Evolutionary conservation across 2,888 invertebrate species (phyloP).

Genomic region (Eupeodes latifasciatus): DNA sequence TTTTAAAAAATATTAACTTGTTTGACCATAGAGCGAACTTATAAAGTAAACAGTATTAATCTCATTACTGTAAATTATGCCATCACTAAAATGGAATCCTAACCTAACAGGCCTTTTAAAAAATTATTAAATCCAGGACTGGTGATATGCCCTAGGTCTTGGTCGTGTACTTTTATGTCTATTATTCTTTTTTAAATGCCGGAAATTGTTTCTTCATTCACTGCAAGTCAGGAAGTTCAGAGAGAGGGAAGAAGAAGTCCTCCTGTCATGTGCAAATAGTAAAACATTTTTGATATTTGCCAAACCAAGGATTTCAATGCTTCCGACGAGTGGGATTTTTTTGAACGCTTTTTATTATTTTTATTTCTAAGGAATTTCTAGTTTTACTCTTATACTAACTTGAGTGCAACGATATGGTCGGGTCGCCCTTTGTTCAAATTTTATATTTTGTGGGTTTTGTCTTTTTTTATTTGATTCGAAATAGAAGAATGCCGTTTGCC

Average conservation of each 20-base stretch:
- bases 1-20: too few relatives aligned
- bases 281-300: slow-evolving; percentile 74
- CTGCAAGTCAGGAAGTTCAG: slow-evolving; percentile 12
- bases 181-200: slow-evolving; percentile 67
- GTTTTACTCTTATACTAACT: slow-evolving; percentile 24
- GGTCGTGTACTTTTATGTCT: slow-evolving; percentile 27
- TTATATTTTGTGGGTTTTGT: not conserved
- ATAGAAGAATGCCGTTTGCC: slow-evolving; percentile 64
- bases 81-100: too few relatives aligned
- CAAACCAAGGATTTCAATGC: slow-evolving; percentile 74
- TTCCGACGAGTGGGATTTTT: slow-evolving; percentile 31
- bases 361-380: slow-evolving; percentile 43
- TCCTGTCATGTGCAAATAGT: slow-evolving; percentile 73
- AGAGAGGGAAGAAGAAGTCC: not conserved
- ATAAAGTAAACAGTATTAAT: too few relatives aligned
- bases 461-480: slow-evolving; percentile 21
- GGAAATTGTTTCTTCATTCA: slow-evolving; percentile 69
- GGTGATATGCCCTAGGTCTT: slow-evolving; percentile 14
- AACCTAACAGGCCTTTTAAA: not conserved
- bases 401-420: slow-evolving; percentile 25
- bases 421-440: slow-evolving; percentile 52
- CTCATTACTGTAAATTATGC: too few relatives aligned
- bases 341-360: slow-evolving; percentile 12
- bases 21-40: too few relatives aligned
- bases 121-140: slow-evolving; percentile 35